Conservation (phyloP, 2,113 vertebrate genomes). For the Otus sunia region DNA sequence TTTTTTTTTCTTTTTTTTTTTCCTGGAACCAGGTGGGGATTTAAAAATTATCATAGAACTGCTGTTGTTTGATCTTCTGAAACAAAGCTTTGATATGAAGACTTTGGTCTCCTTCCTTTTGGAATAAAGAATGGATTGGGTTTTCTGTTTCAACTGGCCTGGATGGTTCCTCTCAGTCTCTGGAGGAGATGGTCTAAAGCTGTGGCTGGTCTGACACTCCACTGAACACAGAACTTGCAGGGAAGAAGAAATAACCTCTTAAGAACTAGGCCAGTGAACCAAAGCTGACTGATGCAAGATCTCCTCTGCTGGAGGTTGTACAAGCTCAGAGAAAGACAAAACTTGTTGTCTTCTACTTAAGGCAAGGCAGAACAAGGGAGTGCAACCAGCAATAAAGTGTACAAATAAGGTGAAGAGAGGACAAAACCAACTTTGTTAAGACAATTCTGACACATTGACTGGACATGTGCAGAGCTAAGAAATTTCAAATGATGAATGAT, state of each 20-base stretch:
- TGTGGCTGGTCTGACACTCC: neutral
- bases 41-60: neutral
- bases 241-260: neutral
- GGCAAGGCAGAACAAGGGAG: neutral
- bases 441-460: neutral
- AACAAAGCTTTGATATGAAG: neutral
- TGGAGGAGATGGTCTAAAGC: neutral
- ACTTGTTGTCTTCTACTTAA: neutral
- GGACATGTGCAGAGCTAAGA: neutral
- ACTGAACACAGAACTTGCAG: neutral
- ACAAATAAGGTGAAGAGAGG: neutral
- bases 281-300: neutral
- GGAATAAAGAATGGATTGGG: neutral
- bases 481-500: neutral
- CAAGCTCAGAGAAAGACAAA: neutral
- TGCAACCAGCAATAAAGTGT: neutral
- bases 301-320: neutral
- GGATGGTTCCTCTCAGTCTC: neutral
- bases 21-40: neutral
- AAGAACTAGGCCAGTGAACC: neutral
- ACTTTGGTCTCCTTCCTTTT: neutral
- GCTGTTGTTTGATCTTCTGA: neutral
- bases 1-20: neutral
- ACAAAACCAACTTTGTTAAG: neutral
- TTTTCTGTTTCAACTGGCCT: neutral